These are phyloP conservation scores for Dromas ardeola DNA, from an alignment of 2,113 vertebrate genomes.

Conservation along the genomic window DNA sequence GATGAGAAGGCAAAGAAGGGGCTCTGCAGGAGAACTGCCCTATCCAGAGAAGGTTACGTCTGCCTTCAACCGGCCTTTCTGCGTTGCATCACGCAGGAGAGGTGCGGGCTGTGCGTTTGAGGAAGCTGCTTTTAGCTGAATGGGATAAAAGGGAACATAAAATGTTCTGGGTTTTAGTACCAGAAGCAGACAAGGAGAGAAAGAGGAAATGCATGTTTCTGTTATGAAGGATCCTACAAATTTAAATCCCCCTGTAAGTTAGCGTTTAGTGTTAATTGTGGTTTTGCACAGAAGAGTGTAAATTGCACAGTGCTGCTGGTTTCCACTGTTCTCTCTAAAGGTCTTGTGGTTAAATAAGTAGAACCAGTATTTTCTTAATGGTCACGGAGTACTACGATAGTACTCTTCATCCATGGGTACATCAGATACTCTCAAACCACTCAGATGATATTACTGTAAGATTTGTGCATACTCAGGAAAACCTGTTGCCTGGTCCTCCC, in stretches of 20 bases:
- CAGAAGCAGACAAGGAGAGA: neutral
- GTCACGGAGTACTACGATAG: neutral
- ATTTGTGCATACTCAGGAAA: neutral
- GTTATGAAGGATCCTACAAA: neutral
- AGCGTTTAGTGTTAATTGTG: neutral
- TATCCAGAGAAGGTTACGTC: neutral
- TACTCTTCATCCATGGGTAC: neutral
- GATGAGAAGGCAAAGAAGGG: neutral
- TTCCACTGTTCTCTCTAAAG: neutral
- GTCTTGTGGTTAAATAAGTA: neutral
- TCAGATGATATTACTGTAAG: neutral
- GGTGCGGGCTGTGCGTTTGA: neutral
- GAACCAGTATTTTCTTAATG: neutral
- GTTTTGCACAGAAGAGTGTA: neutral
- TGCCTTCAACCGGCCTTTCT: neutral
- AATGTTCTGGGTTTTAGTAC: neutral
- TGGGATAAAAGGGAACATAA: constrained; percentile 5
- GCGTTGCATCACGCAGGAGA: neutral
- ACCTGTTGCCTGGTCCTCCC: neutral
- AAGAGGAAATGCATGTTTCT: constrained; percentile 14
- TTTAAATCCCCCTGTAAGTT: neutral
- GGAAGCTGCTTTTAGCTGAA: constrained; percentile 51
- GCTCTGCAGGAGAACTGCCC: neutral
- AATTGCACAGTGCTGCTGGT: neutral
- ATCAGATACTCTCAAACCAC: neutral